phyloP scores from a whole-genome alignment of 1,140 invertebrate genomes.

The Drosophila nasuta region DNA sequence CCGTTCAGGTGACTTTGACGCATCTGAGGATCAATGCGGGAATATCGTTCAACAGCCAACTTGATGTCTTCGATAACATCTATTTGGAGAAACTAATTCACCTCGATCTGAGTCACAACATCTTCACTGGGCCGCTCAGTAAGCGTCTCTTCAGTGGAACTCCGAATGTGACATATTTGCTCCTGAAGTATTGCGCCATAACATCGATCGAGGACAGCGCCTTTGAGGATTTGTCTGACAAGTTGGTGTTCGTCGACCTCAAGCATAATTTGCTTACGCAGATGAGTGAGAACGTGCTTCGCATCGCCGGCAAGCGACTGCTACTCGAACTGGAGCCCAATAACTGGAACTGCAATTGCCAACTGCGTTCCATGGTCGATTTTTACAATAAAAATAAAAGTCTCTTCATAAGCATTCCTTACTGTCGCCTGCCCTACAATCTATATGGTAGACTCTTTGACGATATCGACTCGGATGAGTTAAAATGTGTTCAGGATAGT shows the following conservation, averaged over 20 bases:
- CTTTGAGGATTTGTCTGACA: slow-evolving; percentile 41
- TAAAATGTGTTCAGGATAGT: slow-evolving; percentile 24
- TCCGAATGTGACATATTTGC: slow-evolving; percentile 57
- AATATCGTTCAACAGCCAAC: slow-evolving; percentile 31
- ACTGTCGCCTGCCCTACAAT: slow-evolving; percentile 48
- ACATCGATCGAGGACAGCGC: slow-evolving; percentile 48
- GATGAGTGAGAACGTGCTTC: slow-evolving; percentile 21
- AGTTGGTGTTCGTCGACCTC: slow-evolving; percentile 47
- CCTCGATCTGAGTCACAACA: slow-evolving; percentile 61
- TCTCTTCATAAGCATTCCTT: slow-evolving; percentile 50
- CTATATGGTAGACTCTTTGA: slow-evolving; percentile 51
- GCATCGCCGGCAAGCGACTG: background rate
- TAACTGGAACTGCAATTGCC: slow-evolving; percentile 59
- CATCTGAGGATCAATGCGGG: slow-evolving; percentile 53
- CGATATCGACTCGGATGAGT: slow-evolving; percentile 21
- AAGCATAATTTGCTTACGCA: slow-evolving; percentile 54
- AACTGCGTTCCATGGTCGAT: slow-evolving; percentile 29
- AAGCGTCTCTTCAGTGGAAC: slow-evolving; percentile 42
- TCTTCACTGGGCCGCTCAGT: slow-evolving; percentile 44
- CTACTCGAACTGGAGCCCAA: slow-evolving; percentile 53
- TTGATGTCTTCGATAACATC: slow-evolving; percentile 49
- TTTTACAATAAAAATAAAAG: slow-evolving; percentile 37
- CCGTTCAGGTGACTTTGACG: slow-evolving; percentile 55
- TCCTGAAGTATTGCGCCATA: slow-evolving; percentile 42
- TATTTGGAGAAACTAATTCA: slow-evolving; percentile 49